phyloP scores from a whole-genome alignment of 2,888 invertebrate species.

The Acanthoscelides obtectus region DNA sequence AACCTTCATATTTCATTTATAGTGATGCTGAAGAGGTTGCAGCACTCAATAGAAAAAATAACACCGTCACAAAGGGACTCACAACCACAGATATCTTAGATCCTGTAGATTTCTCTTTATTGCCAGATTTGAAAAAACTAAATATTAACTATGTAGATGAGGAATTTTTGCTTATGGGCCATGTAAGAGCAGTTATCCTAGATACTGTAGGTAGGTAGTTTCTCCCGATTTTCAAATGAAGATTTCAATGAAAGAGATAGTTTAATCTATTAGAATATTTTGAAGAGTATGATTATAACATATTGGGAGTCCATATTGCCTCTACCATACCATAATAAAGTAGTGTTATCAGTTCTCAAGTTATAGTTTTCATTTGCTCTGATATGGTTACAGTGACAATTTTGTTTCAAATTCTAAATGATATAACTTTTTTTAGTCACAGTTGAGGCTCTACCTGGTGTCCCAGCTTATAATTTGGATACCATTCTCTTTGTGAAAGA shows the following conservation, averaged over 20 bases:
- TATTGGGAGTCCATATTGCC: too few species aligned
- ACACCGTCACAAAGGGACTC: conserved; percentile 27
- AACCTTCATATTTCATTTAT: neutral
- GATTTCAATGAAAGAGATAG: neutral
- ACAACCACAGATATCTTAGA: neutral
- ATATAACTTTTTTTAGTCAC: conserved; percentile 65
- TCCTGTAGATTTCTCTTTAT: conserved; percentile 54
- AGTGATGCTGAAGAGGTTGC: neutral
- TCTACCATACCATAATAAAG: too few species aligned
- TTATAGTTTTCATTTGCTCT: too few species aligned
- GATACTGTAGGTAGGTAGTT: conserved; percentile 60
- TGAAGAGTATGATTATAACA: too few species aligned
- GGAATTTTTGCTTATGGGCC: conserved; percentile 70
- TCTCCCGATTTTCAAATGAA: neutral
- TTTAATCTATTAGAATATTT: too few species aligned
- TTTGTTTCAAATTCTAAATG: too few species aligned
- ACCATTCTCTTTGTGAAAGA: conserved; percentile 71
- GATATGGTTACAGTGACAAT: too few species aligned
- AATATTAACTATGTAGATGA: conserved; percentile 73
- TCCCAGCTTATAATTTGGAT: conserved; percentile 79
- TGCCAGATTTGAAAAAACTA: conserved; percentile 60
- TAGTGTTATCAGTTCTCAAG: too few species aligned
- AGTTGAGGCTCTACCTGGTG: conserved; percentile 65
- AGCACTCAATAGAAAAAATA: conserved; percentile 1
- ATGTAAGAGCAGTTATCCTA: conserved; percentile 60